phyloP scores from a whole-genome alignment of 2,113 vertebrate genomes.

The Microtus oregoni region DNA sequence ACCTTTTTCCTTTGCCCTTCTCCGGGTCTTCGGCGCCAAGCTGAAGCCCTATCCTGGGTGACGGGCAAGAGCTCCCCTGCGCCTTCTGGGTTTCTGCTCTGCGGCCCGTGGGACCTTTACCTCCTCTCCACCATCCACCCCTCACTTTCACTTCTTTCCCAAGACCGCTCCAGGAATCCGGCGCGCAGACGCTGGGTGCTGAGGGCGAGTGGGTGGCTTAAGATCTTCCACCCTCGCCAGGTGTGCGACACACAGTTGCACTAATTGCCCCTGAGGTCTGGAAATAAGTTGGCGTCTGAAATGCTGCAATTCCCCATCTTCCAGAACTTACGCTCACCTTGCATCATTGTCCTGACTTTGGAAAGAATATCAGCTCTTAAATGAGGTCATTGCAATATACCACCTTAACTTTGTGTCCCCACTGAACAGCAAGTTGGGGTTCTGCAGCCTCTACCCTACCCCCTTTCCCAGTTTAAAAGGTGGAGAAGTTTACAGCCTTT shows the following conservation, averaged over 20 bases:
- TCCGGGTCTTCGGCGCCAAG: neutral
- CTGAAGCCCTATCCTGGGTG: neutral
- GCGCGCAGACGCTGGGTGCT: neutral
- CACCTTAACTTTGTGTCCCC: neutral
- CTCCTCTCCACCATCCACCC: neutral
- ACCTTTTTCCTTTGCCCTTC: neutral
- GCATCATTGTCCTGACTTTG: conserved; percentile 28
- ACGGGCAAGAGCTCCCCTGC: neutral
- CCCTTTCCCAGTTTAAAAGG: neutral
- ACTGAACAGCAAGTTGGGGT: neutral
- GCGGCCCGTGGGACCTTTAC: neutral
- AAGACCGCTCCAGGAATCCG: neutral
- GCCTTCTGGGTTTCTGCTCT: neutral
- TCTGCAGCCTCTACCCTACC: rapidly evolving
- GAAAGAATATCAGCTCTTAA: neutral
- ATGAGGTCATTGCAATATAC: neutral
- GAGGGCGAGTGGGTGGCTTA: neutral
- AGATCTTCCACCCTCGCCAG: neutral
- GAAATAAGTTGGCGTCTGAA: neutral
- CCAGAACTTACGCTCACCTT: neutral
- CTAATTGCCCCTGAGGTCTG: neutral
- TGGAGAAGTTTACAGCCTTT: neutral
- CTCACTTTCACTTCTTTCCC: too few relatives aligned
- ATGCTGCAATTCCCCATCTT: neutral
- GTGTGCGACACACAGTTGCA: neutral